Evolutionary conservation across 2,888 invertebrate species (phyloP), one percentile per base, ranked within the genome.

Genomic region (Phengaris alcon): DNA sequence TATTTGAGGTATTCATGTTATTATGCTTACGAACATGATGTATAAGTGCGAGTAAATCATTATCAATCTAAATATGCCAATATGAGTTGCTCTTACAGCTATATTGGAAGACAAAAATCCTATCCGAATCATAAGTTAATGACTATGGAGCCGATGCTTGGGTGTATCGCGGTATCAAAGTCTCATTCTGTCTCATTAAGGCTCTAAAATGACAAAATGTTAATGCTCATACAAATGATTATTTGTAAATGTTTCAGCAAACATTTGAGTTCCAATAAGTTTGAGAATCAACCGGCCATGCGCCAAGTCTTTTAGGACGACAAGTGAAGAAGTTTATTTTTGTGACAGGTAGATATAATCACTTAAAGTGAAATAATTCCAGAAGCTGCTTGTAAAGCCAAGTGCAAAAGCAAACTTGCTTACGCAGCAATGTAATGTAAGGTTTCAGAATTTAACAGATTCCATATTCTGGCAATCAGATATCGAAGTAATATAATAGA

Each of bases 1-100:
- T 72, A 52, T 54, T 72, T 72, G 72, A 72, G 72, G 72, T 72
- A 72, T 35, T 54, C 15, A 72, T 72, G 13, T 72, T 72, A 70
- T 22, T 44, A 64, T 64, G 64, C 64, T 64, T 15, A 44, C 35
- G 35, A 59, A 22, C n/a, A 57, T 57, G 15, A 57, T 9, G 59
- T 59, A 59, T 5, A 64, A 64, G 64, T 6, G 64, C 64, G 44
- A 44, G 59, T 59, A 59, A 59, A 35, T 59, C 59, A 59, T 44
- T 64, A 64, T 64, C 59, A 22, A 59, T 59, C 35, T 13, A 44
- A 64, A 64, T 35, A 64, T 64, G 64, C 64, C 64, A 64, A 64
- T 64, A 64, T 44, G 55, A 55, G 64, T 52, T 35, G 52, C 35
- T 35, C 35, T 54, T 72, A 72, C 35, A 35, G 54, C 35, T 72